Evolutionary conservation across 2,888 invertebrate genomes (phyloP).

Genomic region (Andricus quercusramuli): DNA sequence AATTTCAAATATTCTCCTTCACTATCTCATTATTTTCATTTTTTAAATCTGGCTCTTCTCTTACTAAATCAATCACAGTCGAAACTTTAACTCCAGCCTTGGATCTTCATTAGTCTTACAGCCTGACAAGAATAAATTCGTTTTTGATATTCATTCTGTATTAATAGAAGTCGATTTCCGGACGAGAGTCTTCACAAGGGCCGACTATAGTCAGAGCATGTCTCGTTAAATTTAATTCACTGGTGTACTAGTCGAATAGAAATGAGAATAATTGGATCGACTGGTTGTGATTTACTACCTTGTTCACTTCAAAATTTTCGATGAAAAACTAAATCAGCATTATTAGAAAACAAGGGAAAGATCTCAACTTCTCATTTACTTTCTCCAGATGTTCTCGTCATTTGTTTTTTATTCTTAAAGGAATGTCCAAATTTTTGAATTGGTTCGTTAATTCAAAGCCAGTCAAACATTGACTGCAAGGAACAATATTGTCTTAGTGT

Average conservation of each 20-base stretch:
- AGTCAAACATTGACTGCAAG: slow-evolving; percentile 5
- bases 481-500: slow-evolving; percentile 31
- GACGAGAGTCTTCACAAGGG: slow-evolving; percentile 6
- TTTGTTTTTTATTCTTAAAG: neutral
- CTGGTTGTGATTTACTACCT: slow-evolving; percentile 10
- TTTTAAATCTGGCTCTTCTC: neutral
- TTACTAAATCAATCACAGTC: neutral
- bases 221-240: slow-evolving; percentile 29
- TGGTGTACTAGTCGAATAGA: neutral
- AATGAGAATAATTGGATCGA: slow-evolving; percentile 13
- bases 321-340: neutral
- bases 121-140: slow-evolving; percentile 1
- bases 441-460: slow-evolving; percentile 4
- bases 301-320: neutral
- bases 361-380: neutral
- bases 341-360: neutral
- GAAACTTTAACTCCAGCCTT: neutral
- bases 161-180: slow-evolving; percentile 35
- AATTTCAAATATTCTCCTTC: neutral
- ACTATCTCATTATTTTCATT: neutral
- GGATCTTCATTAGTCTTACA: neutral
- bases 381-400: neutral
- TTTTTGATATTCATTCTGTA: slow-evolving; percentile 16
- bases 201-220: neutral
- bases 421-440: neutral